Conservation (phyloP, 2,888 invertebrate genomes). For the Latrodectus hesperus region DNA sequence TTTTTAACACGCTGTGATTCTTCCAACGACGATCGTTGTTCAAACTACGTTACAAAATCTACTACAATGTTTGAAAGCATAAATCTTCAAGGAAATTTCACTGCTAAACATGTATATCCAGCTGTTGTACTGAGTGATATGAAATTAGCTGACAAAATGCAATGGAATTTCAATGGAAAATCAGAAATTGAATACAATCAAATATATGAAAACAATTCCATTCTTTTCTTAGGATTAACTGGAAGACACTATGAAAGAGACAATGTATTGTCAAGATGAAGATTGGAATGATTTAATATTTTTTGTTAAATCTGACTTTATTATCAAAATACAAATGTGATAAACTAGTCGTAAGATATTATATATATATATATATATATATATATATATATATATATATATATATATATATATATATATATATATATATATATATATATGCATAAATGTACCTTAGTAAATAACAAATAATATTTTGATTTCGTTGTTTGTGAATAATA, state of each 20-base stretch:
- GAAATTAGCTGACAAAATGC: background rate
- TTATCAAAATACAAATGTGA: no score
- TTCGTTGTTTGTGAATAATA: no score
- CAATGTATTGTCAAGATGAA: background rate
- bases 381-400: no score
- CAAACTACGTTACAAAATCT: background rate
- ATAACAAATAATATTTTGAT: no score
- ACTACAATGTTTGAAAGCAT: constrained; percentile 16
- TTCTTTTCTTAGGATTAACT: constrained; percentile 18
- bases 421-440: no score
- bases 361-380: no score
- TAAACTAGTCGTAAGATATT: no score
- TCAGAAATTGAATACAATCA: background rate
- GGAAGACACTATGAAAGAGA: constrained; percentile 31
- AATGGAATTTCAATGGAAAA: constrained; percentile 31
- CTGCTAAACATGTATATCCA: constrained; percentile 31
- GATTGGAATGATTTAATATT: no score
- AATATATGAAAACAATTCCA: background rate
- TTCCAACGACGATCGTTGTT: background rate
- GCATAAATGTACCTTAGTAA: no score
- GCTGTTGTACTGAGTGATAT: constrained; percentile 9
- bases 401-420: no score
- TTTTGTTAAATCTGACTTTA: no score
- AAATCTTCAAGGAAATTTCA: constrained; percentile 9
- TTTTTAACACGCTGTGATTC: constrained; percentile 22